Evolutionary conservation across 2,797 vertebrate species (phyloP).

Genomic region (Parauchenoglanis punctatus): DNA sequence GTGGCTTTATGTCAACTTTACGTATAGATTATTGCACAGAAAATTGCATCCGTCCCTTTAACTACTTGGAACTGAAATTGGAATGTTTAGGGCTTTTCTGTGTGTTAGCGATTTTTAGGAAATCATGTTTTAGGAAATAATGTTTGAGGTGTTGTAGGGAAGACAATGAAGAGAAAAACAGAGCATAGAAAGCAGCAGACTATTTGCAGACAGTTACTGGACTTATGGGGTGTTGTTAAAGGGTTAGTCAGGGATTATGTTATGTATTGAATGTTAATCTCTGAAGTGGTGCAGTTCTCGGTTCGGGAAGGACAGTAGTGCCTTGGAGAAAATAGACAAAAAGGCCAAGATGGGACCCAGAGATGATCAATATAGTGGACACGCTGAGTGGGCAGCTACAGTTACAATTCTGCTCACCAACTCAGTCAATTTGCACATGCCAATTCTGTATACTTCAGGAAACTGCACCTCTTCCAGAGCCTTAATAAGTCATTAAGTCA

Average conservation of each 20-base stretch:
- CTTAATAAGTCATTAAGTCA: conserved; percentile 76
- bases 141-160: conserved; percentile 60
- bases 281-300: conserved; percentile 76
- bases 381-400: conserved; percentile 43
- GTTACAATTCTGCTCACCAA: conserved; percentile 40
- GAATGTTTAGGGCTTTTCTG: conserved; percentile 41
- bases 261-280: conserved; percentile 75
- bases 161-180: conserved; percentile 65
- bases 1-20: conserved; percentile 22
- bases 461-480: conserved; percentile 83
- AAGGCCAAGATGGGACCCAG: conserved; percentile 40
- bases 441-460: conserved; percentile 58
- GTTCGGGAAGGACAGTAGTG: conserved; percentile 32
- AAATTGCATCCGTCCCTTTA: conserved; percentile 56
- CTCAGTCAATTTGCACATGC: conserved; percentile 35
- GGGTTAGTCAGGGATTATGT: conserved; percentile 86
- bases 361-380: conserved; percentile 33
- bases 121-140: conserved; percentile 41
- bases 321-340: conserved; percentile 58
- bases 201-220: conserved; percentile 79
- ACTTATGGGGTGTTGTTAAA: conserved; percentile 70
- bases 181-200: conserved; percentile 62
- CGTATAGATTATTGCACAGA: conserved; percentile 28
- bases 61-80: conserved; percentile 46
- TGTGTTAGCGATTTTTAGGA: conserved; percentile 20